Evolutionary conservation across 53 echinoderm and acorn worm genomes (phyloP).

Genomic region (Pentamera pediparva): DNA sequence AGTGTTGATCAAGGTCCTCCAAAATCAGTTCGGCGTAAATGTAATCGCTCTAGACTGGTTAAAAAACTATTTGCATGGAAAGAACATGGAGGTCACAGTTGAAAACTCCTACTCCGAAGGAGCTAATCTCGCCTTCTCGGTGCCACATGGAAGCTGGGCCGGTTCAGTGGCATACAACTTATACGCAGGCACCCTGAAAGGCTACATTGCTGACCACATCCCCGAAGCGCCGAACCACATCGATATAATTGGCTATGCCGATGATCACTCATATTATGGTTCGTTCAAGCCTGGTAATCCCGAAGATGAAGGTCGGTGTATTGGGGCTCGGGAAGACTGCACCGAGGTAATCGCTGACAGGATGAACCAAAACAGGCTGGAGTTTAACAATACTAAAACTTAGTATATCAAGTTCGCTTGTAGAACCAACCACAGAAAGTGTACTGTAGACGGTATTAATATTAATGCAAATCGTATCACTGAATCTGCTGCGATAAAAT

Average conservation of each 20-base stretch:
- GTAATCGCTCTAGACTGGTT: background rate
- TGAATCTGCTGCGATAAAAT: too few relatives aligned
- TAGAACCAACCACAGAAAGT: too few relatives aligned
- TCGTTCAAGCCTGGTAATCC: background rate
- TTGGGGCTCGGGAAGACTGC: background rate
- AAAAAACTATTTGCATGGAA: background rate
- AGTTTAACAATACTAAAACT: background rate
- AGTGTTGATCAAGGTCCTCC: background rate
- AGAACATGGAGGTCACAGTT: background rate
- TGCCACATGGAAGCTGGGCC: too few relatives aligned
- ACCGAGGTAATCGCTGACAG: background rate
- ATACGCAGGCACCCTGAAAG: too few relatives aligned
- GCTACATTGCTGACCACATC: background rate
- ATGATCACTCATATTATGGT: background rate
- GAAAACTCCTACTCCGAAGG: slow-evolving; percentile 4
- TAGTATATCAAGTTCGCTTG: background rate
- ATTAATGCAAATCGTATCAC: too few relatives aligned
- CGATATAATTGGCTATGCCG: background rate
- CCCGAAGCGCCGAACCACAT: background rate
- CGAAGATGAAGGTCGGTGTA: background rate
- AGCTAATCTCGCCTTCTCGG: background rate
- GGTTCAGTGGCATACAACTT: too few relatives aligned
- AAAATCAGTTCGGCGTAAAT: slow-evolving; percentile 2
- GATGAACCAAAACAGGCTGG: background rate
- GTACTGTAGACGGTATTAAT: background rate